Base-by-base conservation (phyloP, 2,113 vertebrate genomes). In the Phasianus colchicus region DNA sequence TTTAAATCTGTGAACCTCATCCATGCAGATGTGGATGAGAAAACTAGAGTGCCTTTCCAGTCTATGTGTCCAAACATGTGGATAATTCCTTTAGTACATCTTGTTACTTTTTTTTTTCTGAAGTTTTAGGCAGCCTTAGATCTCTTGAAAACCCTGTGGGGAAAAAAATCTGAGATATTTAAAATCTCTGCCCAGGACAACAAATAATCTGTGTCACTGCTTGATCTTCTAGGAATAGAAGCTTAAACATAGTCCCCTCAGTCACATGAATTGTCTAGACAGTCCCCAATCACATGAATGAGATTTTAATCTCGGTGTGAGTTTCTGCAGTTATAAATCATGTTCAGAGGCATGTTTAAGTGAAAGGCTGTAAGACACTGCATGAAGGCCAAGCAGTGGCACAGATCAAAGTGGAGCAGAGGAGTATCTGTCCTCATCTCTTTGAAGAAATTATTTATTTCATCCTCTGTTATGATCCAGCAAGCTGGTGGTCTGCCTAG, bases 391-490 rank as follows among this genome's bases (percentile, higher is more conserved):
- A 27, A 36, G 30, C 15, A 71, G 57, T 10, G 32, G 10, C 63
- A 84, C 11, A 45, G 30, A 4, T 18, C 18, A 8, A 6, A 65
- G 25, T 4, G 20, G 36, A 43, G 40, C 1, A 78, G n/a, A 48
- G 65, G 6, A 74, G 15, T 10, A 34, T 13, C 7, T 1, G 12
- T 30, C 55, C 24, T 79, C 14, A 5, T 52, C 14, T 30, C 38
- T 60, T 67, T 75, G 42, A 73, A 76, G 13, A 48, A 61, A 42
- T 43, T 7, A 63, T 58, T 88, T 80, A 21, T 82, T 64, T 36
- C 30, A 22, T 50, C 7, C 2, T 0, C 40, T 50, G 57, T 7
- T 32, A 12, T 0, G 10, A 52, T 25, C 21, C 29, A 42, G 34
- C 2, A 15, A 66, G 42, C 10, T 1, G 0, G 10, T 65, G 50